Conservation (phyloP, 92 coral and sea anemone species). For the Epizoanthus fatuus region DNA sequence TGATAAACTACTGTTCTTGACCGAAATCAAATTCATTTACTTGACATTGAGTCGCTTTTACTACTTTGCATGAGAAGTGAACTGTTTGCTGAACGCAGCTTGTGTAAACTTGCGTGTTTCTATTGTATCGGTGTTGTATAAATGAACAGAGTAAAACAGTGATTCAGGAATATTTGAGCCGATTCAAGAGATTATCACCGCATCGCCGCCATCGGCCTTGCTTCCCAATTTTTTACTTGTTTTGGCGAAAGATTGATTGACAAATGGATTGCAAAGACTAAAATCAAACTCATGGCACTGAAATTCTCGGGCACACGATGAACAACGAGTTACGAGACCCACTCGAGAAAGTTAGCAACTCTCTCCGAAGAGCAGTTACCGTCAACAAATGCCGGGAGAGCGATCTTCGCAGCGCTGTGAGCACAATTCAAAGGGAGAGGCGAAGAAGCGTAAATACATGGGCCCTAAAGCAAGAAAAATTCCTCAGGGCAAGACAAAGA, state of each 20-base stretch:
- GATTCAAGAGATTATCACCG: slow-evolving; percentile 10
- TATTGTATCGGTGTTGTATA: slow-evolving; percentile 22
- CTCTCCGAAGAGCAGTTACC: slow-evolving; percentile 90
- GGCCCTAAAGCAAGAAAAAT: slow-evolving; percentile 87
- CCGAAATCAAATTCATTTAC: slow-evolving; percentile 7
- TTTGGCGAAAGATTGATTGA: neutral
- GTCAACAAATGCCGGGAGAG: slow-evolving; percentile 87
- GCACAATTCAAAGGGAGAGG: slow-evolving; percentile 84
- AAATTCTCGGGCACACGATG: slow-evolving; percentile 30
- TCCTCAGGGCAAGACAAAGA: slow-evolving; percentile 81
- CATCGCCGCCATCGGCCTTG: neutral
- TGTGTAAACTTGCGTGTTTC: slow-evolving; percentile 1
- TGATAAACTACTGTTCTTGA: neutral
- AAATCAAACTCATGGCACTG: neutral
- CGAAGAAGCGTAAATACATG: slow-evolving; percentile 82
- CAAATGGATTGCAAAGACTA: neutral
- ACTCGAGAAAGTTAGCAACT: slow-evolving; percentile 85
- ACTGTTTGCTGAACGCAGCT: slow-evolving; percentile 9
- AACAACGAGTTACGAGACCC: slow-evolving; percentile 89
- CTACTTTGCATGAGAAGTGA: slow-evolving; percentile 43
- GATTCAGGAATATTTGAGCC: neutral
- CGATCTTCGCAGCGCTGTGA: slow-evolving; percentile 83
- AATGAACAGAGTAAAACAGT: neutral
- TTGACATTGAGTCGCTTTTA: neutral
- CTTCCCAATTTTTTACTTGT: neutral